These are phyloP conservation scores for Xestobium rufovillosum DNA, from an alignment of 2,888 invertebrate genomes.

Conservation along the genomic window DNA sequence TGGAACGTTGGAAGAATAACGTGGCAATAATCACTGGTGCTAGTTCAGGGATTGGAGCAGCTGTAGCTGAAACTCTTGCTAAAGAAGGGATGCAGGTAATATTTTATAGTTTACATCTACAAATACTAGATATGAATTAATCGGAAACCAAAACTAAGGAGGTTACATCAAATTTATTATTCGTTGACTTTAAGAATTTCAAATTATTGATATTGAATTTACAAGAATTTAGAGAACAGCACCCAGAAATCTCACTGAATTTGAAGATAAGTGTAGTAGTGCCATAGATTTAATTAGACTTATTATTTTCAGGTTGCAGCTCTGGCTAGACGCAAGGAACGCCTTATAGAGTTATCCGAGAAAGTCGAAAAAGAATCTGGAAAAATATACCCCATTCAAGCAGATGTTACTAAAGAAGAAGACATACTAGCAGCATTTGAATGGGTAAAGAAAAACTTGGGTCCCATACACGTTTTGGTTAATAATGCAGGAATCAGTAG, in stretches of 20 bases:
- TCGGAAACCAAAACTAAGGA: background rate
- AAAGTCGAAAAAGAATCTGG: conserved; percentile 5
- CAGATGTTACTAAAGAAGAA: background rate
- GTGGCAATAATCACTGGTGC: background rate
- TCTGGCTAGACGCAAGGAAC: conserved; percentile 8
- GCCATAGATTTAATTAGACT: background rate
- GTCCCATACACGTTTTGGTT: background rate
- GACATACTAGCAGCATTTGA: background rate
- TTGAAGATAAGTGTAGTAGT: background rate
- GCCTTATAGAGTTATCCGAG: conserved; percentile 1
- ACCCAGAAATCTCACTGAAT: too few relatives aligned
- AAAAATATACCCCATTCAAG: background rate
- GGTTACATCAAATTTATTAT: background rate
- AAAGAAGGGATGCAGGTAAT: too few relatives aligned
- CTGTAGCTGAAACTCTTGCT: background rate
- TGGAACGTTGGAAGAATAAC: background rate
- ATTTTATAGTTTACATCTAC: too few relatives aligned
- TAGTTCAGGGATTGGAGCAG: conserved; percentile 2
- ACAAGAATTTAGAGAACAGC: too few relatives aligned
- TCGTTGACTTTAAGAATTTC: too few relatives aligned
- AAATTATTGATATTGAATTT: too few relatives aligned
- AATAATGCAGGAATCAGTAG: conserved; percentile 1
- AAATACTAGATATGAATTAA: too few relatives aligned
- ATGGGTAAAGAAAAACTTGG: background rate
- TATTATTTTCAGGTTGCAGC: conserved; percentile 7